Evolutionary conservation across 2,113 vertebrate genomes (phyloP), one percentile per base, ranked within the genome.

Genomic region (Oncorhynchus gorbuscha): DNA sequence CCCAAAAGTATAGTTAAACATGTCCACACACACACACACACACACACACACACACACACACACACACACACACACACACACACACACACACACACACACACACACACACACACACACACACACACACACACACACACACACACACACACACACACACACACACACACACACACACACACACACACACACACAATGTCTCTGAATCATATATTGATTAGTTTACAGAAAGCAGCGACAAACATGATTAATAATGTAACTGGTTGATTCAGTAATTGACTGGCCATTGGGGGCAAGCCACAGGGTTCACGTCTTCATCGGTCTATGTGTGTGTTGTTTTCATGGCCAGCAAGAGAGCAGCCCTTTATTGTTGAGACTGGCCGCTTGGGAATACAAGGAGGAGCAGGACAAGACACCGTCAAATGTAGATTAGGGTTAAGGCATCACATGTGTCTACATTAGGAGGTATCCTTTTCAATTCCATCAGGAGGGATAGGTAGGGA

Each of bases 291-390:
- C 7, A 22, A 61, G 59, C 18, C n/a, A 61, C 18, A 7, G n/a
- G 6, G 59, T 61, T 20, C 18, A 6, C 9, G 49, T 61, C 76
- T 62, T 65, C 70, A 83, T 85, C 69, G 73, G 13, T 1, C 39
- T 72, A 59, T 61, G 61, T 58, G 82, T 64, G 30, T 30, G 69
- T 48, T 70, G 49, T 16, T 51, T 51, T 13, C 20, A 12, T 11
- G 0, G 39, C 45, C 9, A 4, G 69, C 69, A 48, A 8, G 8
- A 49, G n/a, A 70, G 51, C 61, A 3, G 11, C 62, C 8, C 8
- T 39, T 1, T 39, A 13, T 55, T 62, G 75, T 76, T 81, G 72
- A 79, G 81, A 77, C 68, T 62, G 72, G 72, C 75, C 71, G 12
- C 76, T 51, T 64, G 75, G 14, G 82, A 78, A 66, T 28, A 39